A percentile compares a stretch with the other conserved stretches of the same genome.
phyloP scores from a whole-genome alignment of 2,797 vertebrate genomes.

The Chelon auratus region DNA sequence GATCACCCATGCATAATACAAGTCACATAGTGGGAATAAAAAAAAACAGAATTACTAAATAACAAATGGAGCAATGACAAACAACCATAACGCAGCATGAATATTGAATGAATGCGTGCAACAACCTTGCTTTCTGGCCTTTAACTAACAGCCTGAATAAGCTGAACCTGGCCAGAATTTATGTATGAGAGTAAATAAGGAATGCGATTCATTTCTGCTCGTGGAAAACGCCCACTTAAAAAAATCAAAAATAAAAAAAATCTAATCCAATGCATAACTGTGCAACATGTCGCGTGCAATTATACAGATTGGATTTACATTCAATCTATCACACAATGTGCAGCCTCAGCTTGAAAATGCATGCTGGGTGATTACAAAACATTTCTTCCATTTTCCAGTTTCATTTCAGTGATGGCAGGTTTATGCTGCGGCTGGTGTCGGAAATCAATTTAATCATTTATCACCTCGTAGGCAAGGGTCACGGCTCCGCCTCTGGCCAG shows the following conservation, averaged over 20 bases:
- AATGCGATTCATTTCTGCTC: not conserved
- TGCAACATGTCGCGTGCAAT: not conserved
- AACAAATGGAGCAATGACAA: conserved; percentile 49
- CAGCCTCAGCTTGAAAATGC: conserved; percentile 14
- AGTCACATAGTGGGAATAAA: conserved; percentile 44
- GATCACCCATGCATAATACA: conserved; percentile 35
- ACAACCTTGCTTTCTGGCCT: conserved; percentile 3
- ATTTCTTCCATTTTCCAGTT: not conserved
- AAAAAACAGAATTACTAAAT: conserved; percentile 55
- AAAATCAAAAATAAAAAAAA: no score
- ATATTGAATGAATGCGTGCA: conserved; percentile 46
- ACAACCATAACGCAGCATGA: conserved; percentile 48
- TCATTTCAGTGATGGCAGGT: conserved; percentile 11
- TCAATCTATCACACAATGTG: not conserved
- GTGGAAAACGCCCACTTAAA: not conserved
- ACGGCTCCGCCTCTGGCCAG: not conserved
- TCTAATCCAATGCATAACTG: not conserved
- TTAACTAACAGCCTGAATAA: conserved; percentile 16
- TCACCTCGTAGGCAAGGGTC: not conserved
- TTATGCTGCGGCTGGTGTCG: conserved; percentile 4
- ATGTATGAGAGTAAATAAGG: not conserved
- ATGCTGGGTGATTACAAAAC: not conserved
- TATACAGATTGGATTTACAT: not conserved
- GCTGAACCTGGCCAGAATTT: not conserved
- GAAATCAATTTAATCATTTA: not conserved